Conservation (phyloP, 1,140 invertebrate genomes). For the Tetramorium parvispinum region DNA sequence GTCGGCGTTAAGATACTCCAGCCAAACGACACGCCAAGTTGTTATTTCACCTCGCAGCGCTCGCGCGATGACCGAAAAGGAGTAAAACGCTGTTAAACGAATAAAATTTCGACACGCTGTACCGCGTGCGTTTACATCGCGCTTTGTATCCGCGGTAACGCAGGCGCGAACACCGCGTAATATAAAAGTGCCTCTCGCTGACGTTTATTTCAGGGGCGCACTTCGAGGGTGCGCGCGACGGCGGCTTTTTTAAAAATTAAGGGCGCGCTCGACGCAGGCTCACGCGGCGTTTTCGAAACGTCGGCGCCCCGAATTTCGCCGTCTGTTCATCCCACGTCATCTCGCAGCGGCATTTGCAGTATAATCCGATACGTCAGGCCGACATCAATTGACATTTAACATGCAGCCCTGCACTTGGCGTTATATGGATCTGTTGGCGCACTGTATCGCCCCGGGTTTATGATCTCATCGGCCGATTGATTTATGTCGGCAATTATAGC, state of each 20-base stretch:
- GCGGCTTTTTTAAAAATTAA: slow-evolving; percentile 16
- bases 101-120: slow-evolving; percentile 13
- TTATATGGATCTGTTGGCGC: slow-evolving; percentile 81
- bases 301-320: slow-evolving; percentile 13
- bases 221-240: neutral
- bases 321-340: slow-evolving; percentile 60
- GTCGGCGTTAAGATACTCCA: slow-evolving; percentile 40
- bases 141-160: neutral
- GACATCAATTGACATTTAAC: slow-evolving; percentile 84
- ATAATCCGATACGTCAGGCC: slow-evolving; percentile 75
- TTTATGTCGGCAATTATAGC: slow-evolving; percentile 86
- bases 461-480: slow-evolving; percentile 86
- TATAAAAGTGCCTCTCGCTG: neutral
- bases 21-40: slow-evolving; percentile 34
- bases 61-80: neutral
- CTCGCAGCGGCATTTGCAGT: slow-evolving; percentile 69
- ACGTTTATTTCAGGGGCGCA: neutral
- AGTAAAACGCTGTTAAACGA: slow-evolving; percentile 6
- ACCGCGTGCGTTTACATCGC: neutral
- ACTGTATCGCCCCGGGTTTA: slow-evolving; percentile 84
- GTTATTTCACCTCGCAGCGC: slow-evolving; percentile 13
- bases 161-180: neutral
- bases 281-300: slow-evolving; percentile 2
- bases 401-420: slow-evolving; percentile 80
- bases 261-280: neutral